Base-by-base conservation (phyloP, 2,113 vertebrate species). In the Antechinus stuartii region DNA sequence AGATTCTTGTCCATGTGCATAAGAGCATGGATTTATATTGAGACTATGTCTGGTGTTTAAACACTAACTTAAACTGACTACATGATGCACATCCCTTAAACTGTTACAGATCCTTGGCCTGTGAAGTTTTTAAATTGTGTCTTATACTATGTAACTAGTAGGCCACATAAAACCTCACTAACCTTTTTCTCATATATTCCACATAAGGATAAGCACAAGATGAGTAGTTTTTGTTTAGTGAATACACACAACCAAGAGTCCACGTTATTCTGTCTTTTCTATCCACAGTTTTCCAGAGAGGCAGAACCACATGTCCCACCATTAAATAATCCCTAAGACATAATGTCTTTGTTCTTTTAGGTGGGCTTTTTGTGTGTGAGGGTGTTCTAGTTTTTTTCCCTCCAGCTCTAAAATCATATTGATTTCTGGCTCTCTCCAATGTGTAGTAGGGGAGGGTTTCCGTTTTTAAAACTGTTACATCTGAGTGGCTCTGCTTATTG, bases 1-100 rank as follows among this genome's bases (percentile, higher is more conserved):
- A n/a, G 35, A 1, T n/a, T 27, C 42, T 26, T 6, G 12, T 35
- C 30, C 61, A 8, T 14, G 0, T 26, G 42, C 16, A 0, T 16
- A 10, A 54, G 8, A 47, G 1, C 57, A 91, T 4, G 1, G 22
- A 14, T 27, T 12, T 56, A 27, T 76, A 50, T 54, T 22, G 3
- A 30, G 22, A 30, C 2, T 3, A 3, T 10, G 22, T 52, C 50
- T 57, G 27, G 9, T 11, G 30, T 46, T 8, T 55, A 47, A 5
- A 23, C 24, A 16, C 2, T 52, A 24, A 49, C 93, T 42, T 22
- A 2, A 50, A 12, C 42, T 8, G 8, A 54, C 61, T 8, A 0
- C 6, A 35, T 14, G 0, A 14, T 2, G 25, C 35, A 16, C 14
- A 35, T 52, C 56, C 54, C 25, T 0, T 24, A 3, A 16, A 10